Evolutionary conservation across 2,888 invertebrate genomes (phyloP).

Genomic region (Parnassius glacialis): DNA sequence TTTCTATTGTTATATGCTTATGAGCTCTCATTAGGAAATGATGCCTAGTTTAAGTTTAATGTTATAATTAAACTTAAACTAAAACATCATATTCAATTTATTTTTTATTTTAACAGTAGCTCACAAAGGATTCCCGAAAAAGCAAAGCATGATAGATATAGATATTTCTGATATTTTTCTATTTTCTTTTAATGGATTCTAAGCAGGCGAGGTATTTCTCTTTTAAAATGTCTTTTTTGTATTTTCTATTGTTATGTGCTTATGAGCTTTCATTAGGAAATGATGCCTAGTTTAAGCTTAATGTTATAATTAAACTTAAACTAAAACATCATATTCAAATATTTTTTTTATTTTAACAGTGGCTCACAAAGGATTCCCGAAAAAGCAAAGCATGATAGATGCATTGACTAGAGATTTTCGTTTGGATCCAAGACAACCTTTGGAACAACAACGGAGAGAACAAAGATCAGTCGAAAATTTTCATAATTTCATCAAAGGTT

Average conservation of each 20-base stretch:
- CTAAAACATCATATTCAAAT: neutral
- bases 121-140: constrained; percentile 88
- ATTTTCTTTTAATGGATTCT: no score
- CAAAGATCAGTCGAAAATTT: constrained; percentile 44
- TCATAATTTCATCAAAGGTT: constrained; percentile 62
- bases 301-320: no score
- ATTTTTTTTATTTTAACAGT: constrained; percentile 64
- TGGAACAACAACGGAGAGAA: constrained; percentile 46
- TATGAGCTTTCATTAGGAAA: no score
- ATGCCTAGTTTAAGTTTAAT: no score
- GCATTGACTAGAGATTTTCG: constrained; percentile 54
- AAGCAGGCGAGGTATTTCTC: no score
- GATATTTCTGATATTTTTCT: no score
- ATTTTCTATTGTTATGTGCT: no score
- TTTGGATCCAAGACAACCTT: constrained; percentile 37
- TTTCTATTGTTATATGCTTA: no score
- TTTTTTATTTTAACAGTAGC: constrained; percentile 77
- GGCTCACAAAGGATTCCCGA: constrained; percentile 90
- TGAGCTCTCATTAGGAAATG: no score
- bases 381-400: constrained; percentile 68
- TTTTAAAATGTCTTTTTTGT: no score
- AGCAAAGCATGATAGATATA: constrained; percentile 71
- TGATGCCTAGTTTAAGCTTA: no score
- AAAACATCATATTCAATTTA: neutral
- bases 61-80: no score